Evolutionary conservation across 2,797 vertebrate genomes (phyloP).

Genomic region (Hoplostethus mediterraneus): DNA sequence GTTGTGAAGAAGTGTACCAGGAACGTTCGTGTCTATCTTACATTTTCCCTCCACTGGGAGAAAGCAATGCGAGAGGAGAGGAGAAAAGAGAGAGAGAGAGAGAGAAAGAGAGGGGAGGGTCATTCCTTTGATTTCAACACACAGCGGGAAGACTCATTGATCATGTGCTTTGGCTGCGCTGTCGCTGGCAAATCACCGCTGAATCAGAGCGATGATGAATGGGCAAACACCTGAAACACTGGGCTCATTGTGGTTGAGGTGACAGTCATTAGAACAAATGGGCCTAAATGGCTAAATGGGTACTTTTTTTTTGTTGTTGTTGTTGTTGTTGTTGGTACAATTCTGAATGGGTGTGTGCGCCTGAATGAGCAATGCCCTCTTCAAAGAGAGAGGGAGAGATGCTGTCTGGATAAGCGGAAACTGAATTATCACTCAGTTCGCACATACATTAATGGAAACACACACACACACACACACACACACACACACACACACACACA

Average conservation of each 20-base stretch:
- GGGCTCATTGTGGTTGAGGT: slow-evolving; percentile 75
- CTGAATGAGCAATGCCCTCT: slow-evolving; percentile 59
- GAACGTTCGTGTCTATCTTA: slow-evolving; percentile 81
- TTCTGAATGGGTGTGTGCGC: slow-evolving; percentile 61
- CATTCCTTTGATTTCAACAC: slow-evolving; percentile 80
- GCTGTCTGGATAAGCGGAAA: slow-evolving; percentile 56
- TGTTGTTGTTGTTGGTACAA: slow-evolving; percentile 19
- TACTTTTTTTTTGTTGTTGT: slow-evolving; percentile 21
- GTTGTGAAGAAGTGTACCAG: slow-evolving; percentile 78
- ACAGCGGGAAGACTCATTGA: slow-evolving; percentile 80
- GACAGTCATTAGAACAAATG: slow-evolving; percentile 73
- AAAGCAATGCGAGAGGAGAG: slow-evolving; percentile 80
- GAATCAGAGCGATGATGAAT: slow-evolving; percentile 73
- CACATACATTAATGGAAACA: slow-evolving; percentile 59
- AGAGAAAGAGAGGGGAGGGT: slow-evolving; percentile 57
- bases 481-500: too few species aligned
- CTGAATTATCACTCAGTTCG: slow-evolving; percentile 68
- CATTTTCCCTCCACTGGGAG: slow-evolving; percentile 86
- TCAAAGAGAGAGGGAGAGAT: slow-evolving; percentile 16
- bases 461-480: not conserved
- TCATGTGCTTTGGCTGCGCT: slow-evolving; percentile 72
- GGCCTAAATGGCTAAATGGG: slow-evolving; percentile 59
- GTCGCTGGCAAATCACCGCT: slow-evolving; percentile 70
- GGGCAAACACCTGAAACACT: slow-evolving; percentile 78
- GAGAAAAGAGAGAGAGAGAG: slow-evolving; percentile 73